Evolutionary conservation across 2,797 vertebrate species (phyloP).

Genomic region (Diplodus puntazzo): DNA sequence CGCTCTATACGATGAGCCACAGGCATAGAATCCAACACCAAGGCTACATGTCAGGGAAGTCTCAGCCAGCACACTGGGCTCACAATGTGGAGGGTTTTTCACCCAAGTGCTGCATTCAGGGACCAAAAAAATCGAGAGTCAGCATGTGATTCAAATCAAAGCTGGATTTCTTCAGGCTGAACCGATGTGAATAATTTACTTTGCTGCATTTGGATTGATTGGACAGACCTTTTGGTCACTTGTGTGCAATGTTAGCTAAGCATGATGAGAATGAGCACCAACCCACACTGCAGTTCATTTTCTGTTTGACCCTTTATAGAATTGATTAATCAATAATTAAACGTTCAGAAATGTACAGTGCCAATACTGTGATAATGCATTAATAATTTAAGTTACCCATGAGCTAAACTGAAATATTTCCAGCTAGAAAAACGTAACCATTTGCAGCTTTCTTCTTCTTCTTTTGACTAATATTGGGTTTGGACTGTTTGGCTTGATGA

Average conservation of each 20-base stretch:
- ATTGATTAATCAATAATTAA: neutral
- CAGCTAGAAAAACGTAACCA: neutral
- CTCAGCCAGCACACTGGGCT: neutral
- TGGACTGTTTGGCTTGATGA: too few species aligned
- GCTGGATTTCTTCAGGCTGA: neutral
- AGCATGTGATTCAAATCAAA: neutral
- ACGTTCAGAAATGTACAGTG: neutral
- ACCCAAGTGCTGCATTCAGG: constrained; percentile 9
- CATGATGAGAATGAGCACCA: neutral
- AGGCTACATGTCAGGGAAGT: constrained; percentile 21
- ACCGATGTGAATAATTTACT: neutral
- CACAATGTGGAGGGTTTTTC: constrained; percentile 1
- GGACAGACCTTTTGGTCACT: neutral
- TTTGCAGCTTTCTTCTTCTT: neutral
- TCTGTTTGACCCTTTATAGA: neutral
- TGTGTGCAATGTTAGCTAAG: neutral
- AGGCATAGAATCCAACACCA: constrained; percentile 26
- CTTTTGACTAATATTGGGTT: neutral
- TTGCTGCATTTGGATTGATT: constrained; percentile 3
- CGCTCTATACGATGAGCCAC: constrained; percentile 52
- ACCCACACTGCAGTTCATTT: neutral
- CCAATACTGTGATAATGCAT: neutral
- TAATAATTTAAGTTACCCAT: neutral
- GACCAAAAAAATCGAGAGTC: neutral
- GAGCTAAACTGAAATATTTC: neutral